Evolutionary conservation across 2,888 invertebrate species (phyloP).

Genomic region (Labia minor): DNA sequence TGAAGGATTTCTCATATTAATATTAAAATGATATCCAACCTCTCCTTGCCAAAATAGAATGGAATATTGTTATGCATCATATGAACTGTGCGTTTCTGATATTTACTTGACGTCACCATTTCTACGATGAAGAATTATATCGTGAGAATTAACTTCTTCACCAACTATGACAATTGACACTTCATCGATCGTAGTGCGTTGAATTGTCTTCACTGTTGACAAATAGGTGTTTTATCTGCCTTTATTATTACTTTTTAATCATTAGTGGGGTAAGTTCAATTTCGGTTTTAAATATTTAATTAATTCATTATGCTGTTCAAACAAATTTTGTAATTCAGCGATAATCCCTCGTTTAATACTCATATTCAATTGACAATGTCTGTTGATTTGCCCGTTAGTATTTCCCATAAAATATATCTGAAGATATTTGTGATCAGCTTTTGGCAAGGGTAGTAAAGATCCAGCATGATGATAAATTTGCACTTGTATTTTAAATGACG

Average conservation of each 20-base stretch:
- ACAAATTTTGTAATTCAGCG: conserved; percentile 21
- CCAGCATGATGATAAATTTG: conserved; percentile 13
- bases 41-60: conserved; percentile 30
- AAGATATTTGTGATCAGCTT: neutral
- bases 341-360: conserved; percentile 20
- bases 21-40: neutral
- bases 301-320: conserved; percentile 22
- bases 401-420: no score
- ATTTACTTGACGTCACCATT: conserved; percentile 25
- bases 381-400: neutral
- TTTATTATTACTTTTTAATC: no score
- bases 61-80: conserved; percentile 35
- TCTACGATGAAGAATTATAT: conserved; percentile 32
- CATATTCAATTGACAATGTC: conserved; percentile 18
- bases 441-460: neutral
- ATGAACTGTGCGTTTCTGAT: conserved; percentile 25
- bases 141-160: conserved; percentile 23
- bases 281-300: conserved; percentile 28
- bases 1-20: no score
- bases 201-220: no score
- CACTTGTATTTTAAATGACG: neutral
- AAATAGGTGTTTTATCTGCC: no score
- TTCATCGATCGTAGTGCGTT: no score
- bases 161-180: no score
- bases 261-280: conserved; percentile 29